Evolutionary conservation across 2,888 invertebrate species (phyloP).

Genomic region (Elegia similella): DNA sequence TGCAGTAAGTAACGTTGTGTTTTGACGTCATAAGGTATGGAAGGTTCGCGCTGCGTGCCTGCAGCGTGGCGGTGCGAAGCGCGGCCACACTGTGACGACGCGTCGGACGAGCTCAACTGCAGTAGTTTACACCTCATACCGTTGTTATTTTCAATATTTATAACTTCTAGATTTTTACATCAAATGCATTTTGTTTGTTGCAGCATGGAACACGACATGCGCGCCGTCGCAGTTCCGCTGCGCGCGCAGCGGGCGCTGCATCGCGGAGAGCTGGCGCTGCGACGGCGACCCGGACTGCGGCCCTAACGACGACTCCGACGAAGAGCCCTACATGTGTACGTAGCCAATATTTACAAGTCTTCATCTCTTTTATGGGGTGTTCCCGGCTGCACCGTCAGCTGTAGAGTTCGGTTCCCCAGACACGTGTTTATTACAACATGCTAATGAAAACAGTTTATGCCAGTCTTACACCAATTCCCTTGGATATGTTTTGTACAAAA

Average conservation of each 20-base stretch:
- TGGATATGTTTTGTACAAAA: too few species aligned
- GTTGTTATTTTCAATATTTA: too few species aligned
- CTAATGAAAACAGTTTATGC: too few species aligned
- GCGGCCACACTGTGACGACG: slow-evolving; percentile 35
- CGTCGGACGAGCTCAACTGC: slow-evolving; percentile 83
- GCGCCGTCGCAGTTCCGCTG: slow-evolving; percentile 89
- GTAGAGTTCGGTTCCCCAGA: too few species aligned
- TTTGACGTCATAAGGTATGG: too few species aligned
- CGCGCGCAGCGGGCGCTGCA: slow-evolving; percentile 85
- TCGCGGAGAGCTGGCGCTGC: slow-evolving; percentile 89
- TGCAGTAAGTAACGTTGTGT: slow-evolving; percentile 79
- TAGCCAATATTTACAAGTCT: slow-evolving; percentile 9
- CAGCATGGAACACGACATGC: slow-evolving; percentile 79
- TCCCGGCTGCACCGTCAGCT: too few species aligned
- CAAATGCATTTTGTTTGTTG: too few species aligned
- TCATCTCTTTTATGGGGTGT: not conserved
- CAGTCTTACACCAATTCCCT: too few species aligned
- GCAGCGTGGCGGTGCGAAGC: slow-evolving; percentile 84
- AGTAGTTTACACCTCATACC: too few species aligned
- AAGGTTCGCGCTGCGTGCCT: slow-evolving; percentile 83
- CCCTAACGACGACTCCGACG: slow-evolving; percentile 85
- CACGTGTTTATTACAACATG: too few species aligned
- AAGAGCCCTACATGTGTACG: slow-evolving; percentile 84
- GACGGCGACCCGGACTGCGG: slow-evolving; percentile 90
- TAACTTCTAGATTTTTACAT: not conserved